Evolutionary conservation across 2,888 invertebrate genomes (phyloP).

Genomic region (Coremacera marginata): DNA sequence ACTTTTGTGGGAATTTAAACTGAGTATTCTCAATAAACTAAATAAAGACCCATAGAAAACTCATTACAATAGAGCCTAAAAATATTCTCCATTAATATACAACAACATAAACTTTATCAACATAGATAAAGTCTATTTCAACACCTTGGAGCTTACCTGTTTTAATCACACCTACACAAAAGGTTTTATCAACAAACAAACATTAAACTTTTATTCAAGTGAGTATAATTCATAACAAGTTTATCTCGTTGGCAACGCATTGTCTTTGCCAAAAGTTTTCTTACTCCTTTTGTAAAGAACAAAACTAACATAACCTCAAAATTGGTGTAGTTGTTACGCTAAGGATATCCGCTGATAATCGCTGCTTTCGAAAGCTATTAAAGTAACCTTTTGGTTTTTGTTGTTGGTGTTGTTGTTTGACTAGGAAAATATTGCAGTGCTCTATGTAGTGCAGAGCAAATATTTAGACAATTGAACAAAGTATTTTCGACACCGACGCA

Average conservation of each 20-base stretch:
- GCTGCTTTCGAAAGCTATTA: conserved; percentile 33
- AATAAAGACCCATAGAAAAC: no score
- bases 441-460: not conserved
- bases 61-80: not conserved
- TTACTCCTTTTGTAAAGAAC: not conserved
- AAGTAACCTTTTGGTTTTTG: conserved; percentile 14
- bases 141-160: not conserved
- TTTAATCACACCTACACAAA: conserved; percentile 11
- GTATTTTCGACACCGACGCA: conserved; percentile 21
- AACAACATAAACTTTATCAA: not conserved
- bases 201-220: conserved; percentile 18
- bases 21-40: no score
- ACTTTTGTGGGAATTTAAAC: no score
- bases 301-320: conserved; percentile 11
- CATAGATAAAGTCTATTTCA: conserved; percentile 17
- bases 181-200: not conserved
- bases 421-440: not conserved
- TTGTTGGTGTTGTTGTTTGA: conserved; percentile 14
- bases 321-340: conserved; percentile 46
- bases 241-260: conserved; percentile 21
- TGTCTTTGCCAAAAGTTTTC: conserved; percentile 31
- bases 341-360: conserved; percentile 49
- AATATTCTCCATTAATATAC: not conserved
- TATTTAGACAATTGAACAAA: conserved; percentile 34
- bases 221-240: not conserved